Conservation (phyloP, 2,888 invertebrate species). For the Ecliptopera silaceata region DNA sequence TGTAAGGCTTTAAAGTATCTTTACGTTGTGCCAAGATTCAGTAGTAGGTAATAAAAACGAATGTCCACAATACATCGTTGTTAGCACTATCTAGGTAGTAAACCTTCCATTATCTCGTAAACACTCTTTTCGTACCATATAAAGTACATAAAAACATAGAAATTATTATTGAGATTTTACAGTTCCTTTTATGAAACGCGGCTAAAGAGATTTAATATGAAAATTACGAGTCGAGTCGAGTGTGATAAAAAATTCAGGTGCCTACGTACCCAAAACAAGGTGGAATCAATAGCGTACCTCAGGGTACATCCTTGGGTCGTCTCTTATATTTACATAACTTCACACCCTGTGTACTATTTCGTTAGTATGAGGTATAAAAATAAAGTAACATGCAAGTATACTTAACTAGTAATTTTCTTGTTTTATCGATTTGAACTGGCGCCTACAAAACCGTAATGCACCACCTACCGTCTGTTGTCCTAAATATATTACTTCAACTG, state of each 20-base stretch:
- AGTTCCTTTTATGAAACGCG: conserved; percentile 13
- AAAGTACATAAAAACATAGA: conserved; percentile 13
- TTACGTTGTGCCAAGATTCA: conserved; percentile 4
- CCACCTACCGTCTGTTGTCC: conserved; percentile 25
- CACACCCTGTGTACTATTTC: neutral
- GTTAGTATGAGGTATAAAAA: neutral
- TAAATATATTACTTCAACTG: conserved; percentile 19
- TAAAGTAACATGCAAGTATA: conserved; percentile 16
- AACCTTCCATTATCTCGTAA: conserved; percentile 34
- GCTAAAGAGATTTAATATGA: neutral
- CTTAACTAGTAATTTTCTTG: conserved; percentile 19
- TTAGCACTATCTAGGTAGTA: conserved; percentile 24
- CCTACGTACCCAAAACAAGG: neutral
- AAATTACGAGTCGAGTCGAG: neutral
- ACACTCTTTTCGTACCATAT: conserved; percentile 23
- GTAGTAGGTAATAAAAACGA: conserved; percentile 22
- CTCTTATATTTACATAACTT: neutral
- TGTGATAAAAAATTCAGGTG: conserved; percentile 5
- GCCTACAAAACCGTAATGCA: conserved; percentile 29
- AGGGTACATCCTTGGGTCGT: neutral
- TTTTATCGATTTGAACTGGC: conserved; percentile 26
- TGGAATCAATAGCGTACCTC: conserved; percentile 5
- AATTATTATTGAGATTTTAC: conserved; percentile 11
- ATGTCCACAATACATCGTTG: conserved; percentile 30
- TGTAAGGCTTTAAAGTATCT: neutral